These are phyloP conservation scores for Salarias fasciatus DNA, from an alignment of 2,797 vertebrate species.

Conservation along the genomic window DNA sequence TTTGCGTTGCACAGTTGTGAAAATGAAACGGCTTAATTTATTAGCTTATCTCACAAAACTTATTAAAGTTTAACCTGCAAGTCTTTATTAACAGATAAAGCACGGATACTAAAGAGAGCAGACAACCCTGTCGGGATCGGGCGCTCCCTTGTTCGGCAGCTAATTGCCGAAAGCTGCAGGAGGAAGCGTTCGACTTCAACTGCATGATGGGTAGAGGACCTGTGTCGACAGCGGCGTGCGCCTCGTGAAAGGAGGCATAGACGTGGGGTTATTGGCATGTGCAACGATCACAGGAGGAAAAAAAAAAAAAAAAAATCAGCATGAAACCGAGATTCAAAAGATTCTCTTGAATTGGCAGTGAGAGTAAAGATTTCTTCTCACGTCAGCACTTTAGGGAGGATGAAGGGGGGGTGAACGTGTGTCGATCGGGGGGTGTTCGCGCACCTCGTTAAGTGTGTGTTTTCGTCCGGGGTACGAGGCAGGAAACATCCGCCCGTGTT, in stretches of 20 bases:
- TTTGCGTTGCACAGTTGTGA: too few relatives aligned
- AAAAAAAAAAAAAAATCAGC: too few relatives aligned
- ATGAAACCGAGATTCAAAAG: slow-evolving; percentile 44
- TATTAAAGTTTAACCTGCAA: too few relatives aligned
- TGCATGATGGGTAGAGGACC: slow-evolving; percentile 63
- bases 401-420: background rate
- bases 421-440: too few relatives aligned
- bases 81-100: too few relatives aligned
- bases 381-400: slow-evolving; percentile 5
- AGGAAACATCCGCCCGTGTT: background rate
- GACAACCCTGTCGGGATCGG: slow-evolving; percentile 40
- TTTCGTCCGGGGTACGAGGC: too few relatives aligned
- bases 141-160: slow-evolving; percentile 36
- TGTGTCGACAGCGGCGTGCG: slow-evolving; percentile 27
- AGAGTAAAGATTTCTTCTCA: slow-evolving; percentile 45
- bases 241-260: slow-evolving; percentile 36
- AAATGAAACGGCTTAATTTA: too few relatives aligned
- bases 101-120: too few relatives aligned
- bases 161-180: slow-evolving; percentile 62
- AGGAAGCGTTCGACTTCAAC: slow-evolving; percentile 52
- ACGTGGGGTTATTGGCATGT: slow-evolving; percentile 27
- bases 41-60: too few relatives aligned
- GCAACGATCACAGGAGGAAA: background rate
- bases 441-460: slow-evolving; percentile 4
- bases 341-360: slow-evolving; percentile 3